phyloP scores from a whole-genome alignment of 2,797 vertebrate species.

The Garrulus glandarius region DNA sequence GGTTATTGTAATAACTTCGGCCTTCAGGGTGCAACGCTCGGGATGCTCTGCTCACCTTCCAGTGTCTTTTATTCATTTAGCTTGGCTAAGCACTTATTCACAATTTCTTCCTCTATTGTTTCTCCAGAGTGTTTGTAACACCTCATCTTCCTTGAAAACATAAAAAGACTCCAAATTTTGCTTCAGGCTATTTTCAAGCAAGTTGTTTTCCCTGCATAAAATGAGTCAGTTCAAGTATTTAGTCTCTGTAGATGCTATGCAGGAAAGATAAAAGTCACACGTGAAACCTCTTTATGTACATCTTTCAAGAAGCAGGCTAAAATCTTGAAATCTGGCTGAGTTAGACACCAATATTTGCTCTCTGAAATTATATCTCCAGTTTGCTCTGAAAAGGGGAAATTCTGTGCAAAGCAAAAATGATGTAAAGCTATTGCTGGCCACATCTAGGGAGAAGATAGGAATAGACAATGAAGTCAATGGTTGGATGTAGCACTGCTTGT shows the following conservation, averaged over 20 bases:
- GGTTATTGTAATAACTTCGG: neutral
- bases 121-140: neutral
- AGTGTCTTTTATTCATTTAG: neutral
- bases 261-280: neutral
- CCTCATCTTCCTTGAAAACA: neutral
- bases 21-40: neutral
- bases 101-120: neutral
- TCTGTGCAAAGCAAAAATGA: neutral
- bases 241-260: neutral
- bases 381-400: neutral
- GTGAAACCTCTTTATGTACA: neutral
- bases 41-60: neutral
- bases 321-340: neutral
- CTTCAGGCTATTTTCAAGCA: neutral
- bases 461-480: neutral
- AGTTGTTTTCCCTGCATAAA: neutral
- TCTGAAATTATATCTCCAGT: neutral
- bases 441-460: neutral
- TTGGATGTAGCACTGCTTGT: neutral
- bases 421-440: neutral
- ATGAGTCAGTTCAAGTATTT: neutral
- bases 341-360: neutral
- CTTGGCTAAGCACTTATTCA: neutral
- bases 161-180: neutral
- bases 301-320: neutral